These are phyloP conservation scores for Neelides sp. DNA, from an alignment of 1,140 invertebrate species.

Conservation along the genomic window DNA sequence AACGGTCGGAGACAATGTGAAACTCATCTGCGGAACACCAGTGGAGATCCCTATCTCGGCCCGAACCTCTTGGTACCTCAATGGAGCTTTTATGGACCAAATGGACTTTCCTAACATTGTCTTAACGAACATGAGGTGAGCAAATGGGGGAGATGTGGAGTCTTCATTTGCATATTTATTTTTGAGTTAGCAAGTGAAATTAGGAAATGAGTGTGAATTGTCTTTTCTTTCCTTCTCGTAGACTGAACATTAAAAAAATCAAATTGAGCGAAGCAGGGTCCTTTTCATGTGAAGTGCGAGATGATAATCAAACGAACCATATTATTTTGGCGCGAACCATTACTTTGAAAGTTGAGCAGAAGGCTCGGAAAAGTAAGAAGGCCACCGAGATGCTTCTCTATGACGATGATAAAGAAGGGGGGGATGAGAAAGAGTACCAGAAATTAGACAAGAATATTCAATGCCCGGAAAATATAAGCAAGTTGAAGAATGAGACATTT, in stretches of 20 bases:
- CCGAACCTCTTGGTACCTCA: conserved; percentile 18
- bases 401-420: neutral
- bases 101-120: conserved; percentile 2
- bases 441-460: neutral
- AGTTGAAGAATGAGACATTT: conserved; percentile 6
- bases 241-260: neutral
- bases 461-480: neutral
- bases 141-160: too few species aligned
- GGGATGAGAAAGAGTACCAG: neutral
- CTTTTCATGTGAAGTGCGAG: too few species aligned
- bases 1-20: neutral
- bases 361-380: conserved; percentile 9
- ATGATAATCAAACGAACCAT: too few species aligned
- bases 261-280: too few species aligned
- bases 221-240: conserved; percentile 4
- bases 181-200: neutral
- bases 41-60: neutral
- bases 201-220: neutral
- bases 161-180: neutral
- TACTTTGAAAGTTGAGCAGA: too few species aligned
- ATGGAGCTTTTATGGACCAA: conserved; percentile 13
- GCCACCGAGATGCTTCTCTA: neutral
- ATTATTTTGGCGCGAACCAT: too few species aligned
- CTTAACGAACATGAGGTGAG: conserved; percentile 20
- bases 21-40: conserved; percentile 2